Evolutionary conservation across 1,140 invertebrate genomes (phyloP).

Genomic region (Coenobita brevimanus): DNA sequence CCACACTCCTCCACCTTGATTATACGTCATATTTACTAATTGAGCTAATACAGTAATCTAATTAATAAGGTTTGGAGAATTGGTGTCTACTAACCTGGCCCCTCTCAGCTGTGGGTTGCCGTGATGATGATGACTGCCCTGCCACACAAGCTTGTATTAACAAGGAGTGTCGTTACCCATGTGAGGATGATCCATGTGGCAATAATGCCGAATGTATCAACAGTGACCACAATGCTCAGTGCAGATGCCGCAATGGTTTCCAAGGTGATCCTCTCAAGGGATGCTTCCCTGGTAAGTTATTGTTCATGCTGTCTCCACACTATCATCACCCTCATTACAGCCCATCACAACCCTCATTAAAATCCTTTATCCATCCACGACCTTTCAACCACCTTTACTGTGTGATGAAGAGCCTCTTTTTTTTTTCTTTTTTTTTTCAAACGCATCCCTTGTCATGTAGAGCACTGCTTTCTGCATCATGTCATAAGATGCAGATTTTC

Average conservation of each 20-base stretch:
- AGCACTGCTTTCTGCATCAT: too few relatives aligned
- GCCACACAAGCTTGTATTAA: slow-evolving; percentile 70
- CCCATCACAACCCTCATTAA: background rate
- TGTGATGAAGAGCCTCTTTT: too few relatives aligned
- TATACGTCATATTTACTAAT: slow-evolving; percentile 42
- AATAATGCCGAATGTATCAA: slow-evolving; percentile 73
- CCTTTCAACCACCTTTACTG: too few relatives aligned
- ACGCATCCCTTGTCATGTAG: too few relatives aligned
- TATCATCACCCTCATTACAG: background rate
- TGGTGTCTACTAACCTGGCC: slow-evolving; percentile 43
- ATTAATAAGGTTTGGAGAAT: background rate
- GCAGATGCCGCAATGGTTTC: slow-evolving; percentile 75
- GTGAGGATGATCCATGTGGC: slow-evolving; percentile 71
- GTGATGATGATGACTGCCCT: slow-evolving; percentile 72
- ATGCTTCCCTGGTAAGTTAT: slow-evolving; percentile 69
- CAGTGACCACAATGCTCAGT: slow-evolving; percentile 79
- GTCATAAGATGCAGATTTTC: too few relatives aligned
- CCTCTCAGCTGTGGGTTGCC: slow-evolving; percentile 78
- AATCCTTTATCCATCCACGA: background rate
- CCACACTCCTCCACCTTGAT: slow-evolving; percentile 26
- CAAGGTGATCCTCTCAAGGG: slow-evolving; percentile 71
- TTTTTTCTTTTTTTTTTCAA: too few relatives aligned
- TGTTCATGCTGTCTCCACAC: background rate
- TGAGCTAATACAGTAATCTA: slow-evolving; percentile 30
- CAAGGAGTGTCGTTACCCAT: slow-evolving; percentile 70